Base-by-base conservation (phyloP, 2,797 vertebrate species). In the Sebastes vulpes region DNA sequence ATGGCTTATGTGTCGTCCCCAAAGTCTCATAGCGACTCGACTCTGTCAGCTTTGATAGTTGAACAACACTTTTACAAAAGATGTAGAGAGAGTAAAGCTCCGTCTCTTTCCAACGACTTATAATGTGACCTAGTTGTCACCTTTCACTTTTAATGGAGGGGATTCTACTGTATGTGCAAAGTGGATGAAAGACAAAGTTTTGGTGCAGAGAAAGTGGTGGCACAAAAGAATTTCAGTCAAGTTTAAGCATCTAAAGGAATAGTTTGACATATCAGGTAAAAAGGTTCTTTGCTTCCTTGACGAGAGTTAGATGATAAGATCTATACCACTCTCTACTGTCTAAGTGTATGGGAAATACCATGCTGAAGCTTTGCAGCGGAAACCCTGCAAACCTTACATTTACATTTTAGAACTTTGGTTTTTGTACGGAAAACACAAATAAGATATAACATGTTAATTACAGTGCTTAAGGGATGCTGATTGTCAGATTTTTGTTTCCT, bases 11-110 rank as follows among this genome's bases (percentile, higher is more conserved):
- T 77, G 48, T 60, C 5, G 11, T 57, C 58, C 69, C 14, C 21
- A n/a, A 65, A 68, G 74, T 72, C 31, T 80, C 57, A 5, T 70
- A 50, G 65, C 38, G 29, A 67, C 38, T 66, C 65, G 16, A 5
- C 57, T 74, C 70, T 65, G n/a, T 82, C 46, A 65, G 65, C 58
- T 26, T 6, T 42, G 6, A 61, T 72, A 18, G 59, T 35, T 60
- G 48, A 73, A 67, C 32, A 35, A 35, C 32, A 46, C 35, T 32
- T 75, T 66, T 77, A 5, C 29, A 65, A 65, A 16, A 61, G 32
- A 68, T 54, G 12, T 42, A 52, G 23, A 11, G 18, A 50, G 58
- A 16, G 12, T 28, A 14, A 26, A 0, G 12, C 54, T 28, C 2
- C 14, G 4, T 63, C 61, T 65, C 25, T 67, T 20, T 57, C 1